phyloP scores from a whole-genome alignment of 2,797 vertebrate genomes.

The Lepus oiostolus region DNA sequence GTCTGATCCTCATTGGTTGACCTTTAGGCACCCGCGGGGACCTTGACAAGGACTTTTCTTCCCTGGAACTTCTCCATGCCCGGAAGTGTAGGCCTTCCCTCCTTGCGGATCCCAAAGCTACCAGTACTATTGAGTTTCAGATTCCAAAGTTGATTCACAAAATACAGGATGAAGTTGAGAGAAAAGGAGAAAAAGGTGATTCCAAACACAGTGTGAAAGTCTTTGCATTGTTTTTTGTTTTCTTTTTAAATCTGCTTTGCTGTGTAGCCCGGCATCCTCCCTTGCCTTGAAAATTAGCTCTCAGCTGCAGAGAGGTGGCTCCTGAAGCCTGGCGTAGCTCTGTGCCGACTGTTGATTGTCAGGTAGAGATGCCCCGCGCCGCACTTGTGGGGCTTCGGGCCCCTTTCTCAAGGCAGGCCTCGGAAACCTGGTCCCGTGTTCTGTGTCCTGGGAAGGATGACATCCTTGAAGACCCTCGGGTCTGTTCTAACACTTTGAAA shows the following conservation, averaged over 20 bases:
- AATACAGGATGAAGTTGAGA: neutral
- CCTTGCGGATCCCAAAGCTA: too few relatives aligned
- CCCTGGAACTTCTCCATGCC: too few relatives aligned
- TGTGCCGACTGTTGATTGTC: neutral
- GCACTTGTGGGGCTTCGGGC: neutral
- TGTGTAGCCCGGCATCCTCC: neutral
- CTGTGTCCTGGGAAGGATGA: neutral
- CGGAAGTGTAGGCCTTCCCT: too few relatives aligned
- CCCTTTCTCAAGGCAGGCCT: slow-evolving; percentile 6
- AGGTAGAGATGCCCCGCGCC: slow-evolving; percentile 30
- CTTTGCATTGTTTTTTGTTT: neutral
- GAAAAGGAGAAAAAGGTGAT: neutral
- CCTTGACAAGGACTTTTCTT: too few relatives aligned
- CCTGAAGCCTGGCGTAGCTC: slow-evolving; percentile 26
- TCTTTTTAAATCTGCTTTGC: too few relatives aligned
- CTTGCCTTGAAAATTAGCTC: neutral
- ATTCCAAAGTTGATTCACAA: slow-evolving; percentile 41
- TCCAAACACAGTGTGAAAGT: neutral
- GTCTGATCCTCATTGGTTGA: too few relatives aligned
- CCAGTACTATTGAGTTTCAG: slow-evolving; percentile 2
- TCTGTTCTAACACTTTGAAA: slow-evolving; percentile 25
- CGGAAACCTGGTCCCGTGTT: neutral
- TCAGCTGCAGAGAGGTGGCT: neutral
- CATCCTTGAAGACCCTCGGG: slow-evolving; percentile 30
- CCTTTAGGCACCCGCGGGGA: too few relatives aligned